Conservation (phyloP, 2,113 vertebrate species). For the Conger conger region DNA sequence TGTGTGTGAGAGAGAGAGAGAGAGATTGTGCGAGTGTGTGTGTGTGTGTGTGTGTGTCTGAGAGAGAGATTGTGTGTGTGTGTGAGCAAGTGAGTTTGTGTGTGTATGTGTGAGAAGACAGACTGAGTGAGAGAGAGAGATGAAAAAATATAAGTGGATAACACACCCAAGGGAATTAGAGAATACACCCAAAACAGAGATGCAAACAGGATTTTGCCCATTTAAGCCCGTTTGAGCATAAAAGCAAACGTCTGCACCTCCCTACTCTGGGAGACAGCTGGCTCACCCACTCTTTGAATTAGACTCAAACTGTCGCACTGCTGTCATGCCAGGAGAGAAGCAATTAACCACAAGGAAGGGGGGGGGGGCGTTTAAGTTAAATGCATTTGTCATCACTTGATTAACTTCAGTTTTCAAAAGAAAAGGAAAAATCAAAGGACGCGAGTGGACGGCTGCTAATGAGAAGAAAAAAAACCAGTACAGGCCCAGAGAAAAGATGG, state of each 20-base stretch:
- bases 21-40: no score
- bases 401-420: constrained; percentile 32
- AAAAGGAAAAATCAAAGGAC: constrained; percentile 28
- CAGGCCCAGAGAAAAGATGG: constrained; percentile 26
- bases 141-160: not conserved
- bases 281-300: not conserved
- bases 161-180: not conserved
- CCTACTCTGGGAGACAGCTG: not conserved
- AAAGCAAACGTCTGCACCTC: not conserved
- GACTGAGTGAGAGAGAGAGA: not conserved
- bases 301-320: constrained; percentile 4
- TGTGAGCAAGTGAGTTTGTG: not conserved
- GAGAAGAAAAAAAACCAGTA: constrained; percentile 40
- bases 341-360: constrained; percentile 17
- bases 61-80: constrained; percentile 8
- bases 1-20: no score
- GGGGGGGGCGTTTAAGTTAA: constrained; percentile 34
- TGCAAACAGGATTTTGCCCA: not conserved
- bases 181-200: not conserved
- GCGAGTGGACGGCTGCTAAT: constrained; percentile 32
- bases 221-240: not conserved
- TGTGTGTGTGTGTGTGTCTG: not conserved
- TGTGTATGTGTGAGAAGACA: not conserved
- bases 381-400: constrained; percentile 37
- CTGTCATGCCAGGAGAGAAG: not conserved